These are phyloP conservation scores for Ephialtes manifestator DNA, from an alignment of 2,888 invertebrate species.

Conservation along the genomic window DNA sequence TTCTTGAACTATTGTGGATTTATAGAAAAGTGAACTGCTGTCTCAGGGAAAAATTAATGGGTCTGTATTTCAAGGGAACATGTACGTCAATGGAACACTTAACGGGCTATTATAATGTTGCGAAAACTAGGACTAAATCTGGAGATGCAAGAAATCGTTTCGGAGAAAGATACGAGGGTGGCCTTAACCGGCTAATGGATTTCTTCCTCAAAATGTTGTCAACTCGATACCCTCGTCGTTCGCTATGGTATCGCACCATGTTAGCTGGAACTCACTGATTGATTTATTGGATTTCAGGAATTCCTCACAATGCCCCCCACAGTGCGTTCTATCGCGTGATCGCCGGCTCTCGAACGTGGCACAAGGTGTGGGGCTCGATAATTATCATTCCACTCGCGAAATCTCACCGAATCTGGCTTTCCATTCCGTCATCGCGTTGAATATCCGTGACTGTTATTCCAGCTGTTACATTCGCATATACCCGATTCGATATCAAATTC, in stretches of 20 bases:
- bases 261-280: constrained; percentile 21
- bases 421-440: neutral
- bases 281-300: constrained; percentile 50
- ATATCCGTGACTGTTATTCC: constrained; percentile 1
- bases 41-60: neutral
- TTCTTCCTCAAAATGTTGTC: constrained; percentile 38
- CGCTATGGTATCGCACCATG: constrained; percentile 29
- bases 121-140: constrained; percentile 22
- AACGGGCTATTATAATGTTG: constrained; percentile 9
- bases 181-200: constrained; percentile 36
- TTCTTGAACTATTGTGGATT: neutral
- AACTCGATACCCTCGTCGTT: constrained; percentile 5
- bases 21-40: neutral
- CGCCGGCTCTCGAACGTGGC: neutral
- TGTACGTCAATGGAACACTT: neutral
- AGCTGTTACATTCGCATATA: neutral
- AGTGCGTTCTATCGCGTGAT: constrained; percentile 8
- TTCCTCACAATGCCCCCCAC: constrained; percentile 17
- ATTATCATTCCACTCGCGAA: constrained; percentile 40
- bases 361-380: neutral
- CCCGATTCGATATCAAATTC: neutral
- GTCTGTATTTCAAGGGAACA: neutral
- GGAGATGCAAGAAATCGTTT: constrained; percentile 16
- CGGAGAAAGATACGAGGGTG: constrained; percentile 18
- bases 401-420: neutral